Conservation (phyloP, 2,888 invertebrate species). For the Drosophila anceps region DNA sequence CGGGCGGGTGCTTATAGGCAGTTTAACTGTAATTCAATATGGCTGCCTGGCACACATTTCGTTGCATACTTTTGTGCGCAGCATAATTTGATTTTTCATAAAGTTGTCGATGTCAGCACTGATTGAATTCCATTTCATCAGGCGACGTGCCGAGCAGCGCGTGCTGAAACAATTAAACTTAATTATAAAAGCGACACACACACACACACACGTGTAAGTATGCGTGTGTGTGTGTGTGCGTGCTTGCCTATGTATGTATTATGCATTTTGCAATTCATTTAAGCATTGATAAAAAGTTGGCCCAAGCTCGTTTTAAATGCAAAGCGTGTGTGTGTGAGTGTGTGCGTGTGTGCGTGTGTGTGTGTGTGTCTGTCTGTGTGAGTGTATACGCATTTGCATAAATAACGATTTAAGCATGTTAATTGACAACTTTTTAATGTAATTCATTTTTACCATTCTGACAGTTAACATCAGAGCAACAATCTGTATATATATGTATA, state of each 20-base stretch:
- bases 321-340: background rate
- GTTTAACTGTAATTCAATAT: slow-evolving; percentile 78
- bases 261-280: slow-evolving; percentile 52
- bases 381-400: slow-evolving; percentile 36
- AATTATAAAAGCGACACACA: slow-evolving; percentile 63
- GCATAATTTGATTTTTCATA: slow-evolving; percentile 76
- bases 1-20: slow-evolving; percentile 58
- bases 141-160: slow-evolving; percentile 35
- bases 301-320: slow-evolving; percentile 50
- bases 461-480: slow-evolving; percentile 23
- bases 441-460: slow-evolving; percentile 52
- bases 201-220: slow-evolving; percentile 3
- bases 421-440: slow-evolving; percentile 78
- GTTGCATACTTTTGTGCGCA: slow-evolving; percentile 64
- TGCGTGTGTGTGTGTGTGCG: slow-evolving; percentile 8
- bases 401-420: slow-evolving; percentile 63
- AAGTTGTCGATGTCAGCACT: slow-evolving; percentile 78
- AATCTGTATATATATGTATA: background rate
- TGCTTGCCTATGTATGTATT: slow-evolving; percentile 3
- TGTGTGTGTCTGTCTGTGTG: no score
- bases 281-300: slow-evolving; percentile 68
- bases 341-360: background rate
- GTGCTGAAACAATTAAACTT: slow-evolving; percentile 79
- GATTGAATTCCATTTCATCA: slow-evolving; percentile 76
- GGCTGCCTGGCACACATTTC: slow-evolving; percentile 55